Conservation (phyloP, 2,113 vertebrate species). For the Albula goreensis region DNA sequence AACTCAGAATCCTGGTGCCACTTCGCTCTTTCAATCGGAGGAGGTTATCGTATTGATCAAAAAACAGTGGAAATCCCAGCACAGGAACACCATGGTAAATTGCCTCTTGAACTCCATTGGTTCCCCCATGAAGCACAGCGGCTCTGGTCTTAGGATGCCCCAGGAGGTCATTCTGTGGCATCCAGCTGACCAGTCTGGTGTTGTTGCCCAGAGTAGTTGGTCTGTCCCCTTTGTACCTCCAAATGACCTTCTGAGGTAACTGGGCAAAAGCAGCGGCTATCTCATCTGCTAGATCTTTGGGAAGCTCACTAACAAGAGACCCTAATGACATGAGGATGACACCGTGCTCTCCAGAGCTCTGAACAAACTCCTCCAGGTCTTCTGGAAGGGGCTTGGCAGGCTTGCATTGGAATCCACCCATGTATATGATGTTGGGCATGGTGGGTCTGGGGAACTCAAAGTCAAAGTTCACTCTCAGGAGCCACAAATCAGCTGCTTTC, state of each 20-base stretch:
- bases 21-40: not conserved
- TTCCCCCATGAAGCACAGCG: not conserved
- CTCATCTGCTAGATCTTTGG: conserved; percentile 12
- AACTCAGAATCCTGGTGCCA: not conserved
- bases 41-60: not conserved
- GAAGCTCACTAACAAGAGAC: conserved; percentile 29
- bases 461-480: conserved; percentile 32
- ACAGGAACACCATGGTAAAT: conserved; percentile 16
- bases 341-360: conserved; percentile 35
- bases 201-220: conserved; percentile 30
- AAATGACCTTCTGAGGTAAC: conserved; percentile 39
- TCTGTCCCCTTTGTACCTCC: conserved; percentile 23
- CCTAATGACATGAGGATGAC: conserved; percentile 45
- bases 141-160: conserved; percentile 10
- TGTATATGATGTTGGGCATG: conserved; percentile 46
- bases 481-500: conserved; percentile 30
- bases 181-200: conserved; percentile 20
- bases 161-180: conserved; percentile 40
- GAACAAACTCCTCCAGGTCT: conserved; percentile 40
- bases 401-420: conserved; percentile 46
- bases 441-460: conserved; percentile 46
- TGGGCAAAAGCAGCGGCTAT: conserved; percentile 32
- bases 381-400: conserved; percentile 33
- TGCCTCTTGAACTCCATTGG: conserved; percentile 3
- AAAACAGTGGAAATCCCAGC: not conserved